Evolutionary conservation across 2,888 invertebrate genomes (phyloP), one percentile per base, ranked within the genome.

Genomic region (Eledone cirrhosa): DNA sequence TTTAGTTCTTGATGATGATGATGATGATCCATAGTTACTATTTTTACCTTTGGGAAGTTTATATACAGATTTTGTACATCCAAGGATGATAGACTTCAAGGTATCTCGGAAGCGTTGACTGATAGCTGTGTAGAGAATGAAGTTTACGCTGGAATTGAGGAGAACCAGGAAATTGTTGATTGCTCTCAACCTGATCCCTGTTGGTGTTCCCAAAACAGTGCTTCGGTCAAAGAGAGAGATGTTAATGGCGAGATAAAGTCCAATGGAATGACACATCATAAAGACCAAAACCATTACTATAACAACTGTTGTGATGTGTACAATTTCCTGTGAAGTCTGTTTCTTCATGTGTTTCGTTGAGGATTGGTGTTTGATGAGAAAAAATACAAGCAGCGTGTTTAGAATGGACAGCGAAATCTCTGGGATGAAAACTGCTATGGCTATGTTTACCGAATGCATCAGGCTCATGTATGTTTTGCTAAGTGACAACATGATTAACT

Each of bases 101-200:
- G 16, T 33, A 1, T 31, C 22, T 72, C 72, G 27, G 80, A 84
- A 84, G 77, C 83, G 83, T 79, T 81, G 82, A 79, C 83, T 84
- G 82, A 84, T 83, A 77, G 82, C 82, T 77, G 81, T 82, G 81
- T 84, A 84, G 65, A 84, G 79, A 53, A 84, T 79, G 78, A 84
- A 84, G 81, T 84, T 84, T 72, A 84, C 78, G 78, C 84, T 83
- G 69, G 84, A 84, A 78, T 84, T 84, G 77, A 83, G 65, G 67
- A 81, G 82, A 31, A 84, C 81, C 13, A 84, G 81, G 48, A 84
- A 76, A 22, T 80, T 80, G 80, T 83, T 84, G 63, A 84, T 80
- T 72, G 80, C 80, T 75, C 81, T 82, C n/a, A 84, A 78, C 47
- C 81, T 79, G 19, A 41, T 14, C 41, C 77, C 82, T n/a, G 80